Base-by-base conservation (phyloP, 2,888 invertebrate species). In the Neoaliturus tenellus region DNA sequence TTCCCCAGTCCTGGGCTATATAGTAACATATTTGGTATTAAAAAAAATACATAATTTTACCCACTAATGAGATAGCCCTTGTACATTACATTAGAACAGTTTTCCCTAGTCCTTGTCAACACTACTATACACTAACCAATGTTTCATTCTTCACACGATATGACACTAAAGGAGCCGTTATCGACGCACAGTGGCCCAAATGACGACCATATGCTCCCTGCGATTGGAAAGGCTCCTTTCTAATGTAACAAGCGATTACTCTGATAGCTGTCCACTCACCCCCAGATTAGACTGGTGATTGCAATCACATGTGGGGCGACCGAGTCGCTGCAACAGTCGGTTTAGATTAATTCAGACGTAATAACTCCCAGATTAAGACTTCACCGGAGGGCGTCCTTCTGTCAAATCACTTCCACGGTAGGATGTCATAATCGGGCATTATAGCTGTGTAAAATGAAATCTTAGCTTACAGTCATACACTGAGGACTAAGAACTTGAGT, bases 161-260 rank as follows among this genome's bases (percentile, higher is more conserved):
- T n/a, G n/a, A n/a, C n/a, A n/a, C n/a, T 44, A 14, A 12, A 14
- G 44, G 10, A 44, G 44, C 10, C 44, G 14, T 14, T 44, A 44
- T 14, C 4, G 14, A 48, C 48, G 62, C 62, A 0, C 62, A 31
- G 62, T 31, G 62, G 31, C 62, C 62, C 14, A 28, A 58, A 62
- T 62, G 62, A 62, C 62, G 62, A 62, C 62, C 62, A 62, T 62
- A 62, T 62, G 62, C 31, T 62, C 62, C 1, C 62, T 62, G 12
- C 23, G 69, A 69, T 69, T 69, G 69, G 69, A 69, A 33, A 69
- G 69, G 39, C 69, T 39, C 69, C 69, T 69, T 69, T 69, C 69
- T 69, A 69, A 69, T 39, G 69, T 39, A 69, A 69, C 39, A 69
- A 35, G 23, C 14, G 69, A 69, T 69, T 69, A 69, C 23, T 39